Base-by-base conservation (phyloP, 2,888 invertebrate species). In the Epinotia nisella region DNA sequence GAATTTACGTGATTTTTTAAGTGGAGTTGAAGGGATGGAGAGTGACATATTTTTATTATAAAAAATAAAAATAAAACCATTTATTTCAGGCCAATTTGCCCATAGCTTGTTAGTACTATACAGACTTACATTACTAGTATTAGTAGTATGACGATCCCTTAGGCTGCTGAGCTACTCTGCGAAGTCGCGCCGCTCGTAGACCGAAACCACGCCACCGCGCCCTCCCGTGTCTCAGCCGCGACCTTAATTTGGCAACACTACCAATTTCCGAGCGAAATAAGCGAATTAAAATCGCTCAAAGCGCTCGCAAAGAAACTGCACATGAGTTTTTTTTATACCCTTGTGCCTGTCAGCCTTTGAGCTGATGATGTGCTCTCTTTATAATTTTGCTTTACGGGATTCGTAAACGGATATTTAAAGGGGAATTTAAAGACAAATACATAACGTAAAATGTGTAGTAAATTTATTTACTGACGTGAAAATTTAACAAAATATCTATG, bases 231-330 rank as follows among this genome's bases (percentile, higher is more conserved):
- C 67, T 15, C 58, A 29, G 13, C 17, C 45, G 13, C 2, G 7
- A 55, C 67, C 58, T 35, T 90, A 89, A 88, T 89, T 87, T 84
- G 80, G 83, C 82, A 86, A 88, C 87, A 88, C 87, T 86, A 85
- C 87, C 88, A 68, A 68, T 68, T 59, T 59, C 58, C 67, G 59
- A 68, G 66, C 55, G 66, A 87, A 88, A 90, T 91, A 92, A 91
- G 89, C 90, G 88, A 91, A 91, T 92, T 91, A 92, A 90, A 92
- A 90, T 88, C 86, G 85, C 87, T 91, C 91, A 91, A 91, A 92
- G 92, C 88, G 84, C 55, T 19, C 17, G 51, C 66, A 66, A 66
- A 66, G 66, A 66, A 66, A 66, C 55, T 66, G 66, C 66, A 66
- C 66, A 56, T 29, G 66, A 66, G 66, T 39, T 65, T 66, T 66